These are phyloP conservation scores for Dolichomitus sp. DNA, from an alignment of 2,888 invertebrate species.

Conservation along the genomic window DNA sequence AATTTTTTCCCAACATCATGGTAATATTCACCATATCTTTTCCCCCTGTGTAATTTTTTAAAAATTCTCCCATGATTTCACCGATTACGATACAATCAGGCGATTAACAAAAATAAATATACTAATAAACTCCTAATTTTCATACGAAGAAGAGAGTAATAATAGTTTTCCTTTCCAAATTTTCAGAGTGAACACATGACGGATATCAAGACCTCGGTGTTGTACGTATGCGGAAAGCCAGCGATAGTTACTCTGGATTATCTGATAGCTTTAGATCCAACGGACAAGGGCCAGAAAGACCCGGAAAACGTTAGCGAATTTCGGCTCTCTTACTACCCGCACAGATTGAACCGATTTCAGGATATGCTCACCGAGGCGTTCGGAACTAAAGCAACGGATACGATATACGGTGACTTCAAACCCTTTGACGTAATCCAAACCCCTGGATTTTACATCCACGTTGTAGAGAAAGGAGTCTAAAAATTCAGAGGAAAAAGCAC, in stretches of 20 bases:
- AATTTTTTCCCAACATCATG: too few species aligned
- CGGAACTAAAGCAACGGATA: slow-evolving; percentile 89
- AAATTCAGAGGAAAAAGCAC: neutral
- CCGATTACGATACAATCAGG: neutral
- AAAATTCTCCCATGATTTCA: neutral
- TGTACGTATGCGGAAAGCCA: slow-evolving; percentile 92
- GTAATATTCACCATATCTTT: too few species aligned
- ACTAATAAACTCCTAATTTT: too few species aligned
- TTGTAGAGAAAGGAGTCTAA: slow-evolving; percentile 89
- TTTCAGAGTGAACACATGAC: slow-evolving; percentile 93
- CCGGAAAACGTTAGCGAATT: slow-evolving; percentile 90
- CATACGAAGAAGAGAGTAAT: neutral
- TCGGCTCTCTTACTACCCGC: slow-evolving; percentile 95
- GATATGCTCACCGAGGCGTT: slow-evolving; percentile 91
- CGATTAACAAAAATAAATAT: neutral
- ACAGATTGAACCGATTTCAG: slow-evolving; percentile 91
- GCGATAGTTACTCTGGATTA: slow-evolving; percentile 94
- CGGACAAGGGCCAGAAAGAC: slow-evolving; percentile 81
- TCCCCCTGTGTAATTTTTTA: neutral
- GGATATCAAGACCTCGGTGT: slow-evolving; percentile 94
- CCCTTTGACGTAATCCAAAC: slow-evolving; percentile 88
- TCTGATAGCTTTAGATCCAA: slow-evolving; percentile 87
- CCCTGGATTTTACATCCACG: slow-evolving; percentile 95
- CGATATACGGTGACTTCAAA: slow-evolving; percentile 94
- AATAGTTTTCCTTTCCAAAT: slow-evolving; percentile 22